These are phyloP conservation scores for Pseudomyrmex cubaensis DNA, from an alignment of 1,140 invertebrate species.

Conservation along the genomic window DNA sequence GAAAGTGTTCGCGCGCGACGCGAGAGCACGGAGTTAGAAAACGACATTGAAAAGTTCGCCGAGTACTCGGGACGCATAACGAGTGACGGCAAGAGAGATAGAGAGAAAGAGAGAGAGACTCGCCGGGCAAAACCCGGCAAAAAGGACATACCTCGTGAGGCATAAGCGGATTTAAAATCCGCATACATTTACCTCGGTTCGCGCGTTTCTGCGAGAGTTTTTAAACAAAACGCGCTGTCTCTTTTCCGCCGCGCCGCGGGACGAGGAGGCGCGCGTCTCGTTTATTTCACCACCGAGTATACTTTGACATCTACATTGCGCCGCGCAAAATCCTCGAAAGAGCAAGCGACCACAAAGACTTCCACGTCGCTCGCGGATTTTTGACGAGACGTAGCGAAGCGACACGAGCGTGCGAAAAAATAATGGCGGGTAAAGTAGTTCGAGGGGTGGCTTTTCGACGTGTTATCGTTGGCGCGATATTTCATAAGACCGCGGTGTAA, in stretches of 20 bases:
- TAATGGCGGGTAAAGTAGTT: conserved; percentile 30
- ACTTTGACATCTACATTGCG: conserved; percentile 33
- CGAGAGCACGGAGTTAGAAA: conserved; percentile 13
- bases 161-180: conserved; percentile 60
- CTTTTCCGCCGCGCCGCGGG: too few species aligned
- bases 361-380: conserved; percentile 36
- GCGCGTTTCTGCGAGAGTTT: conserved; percentile 36
- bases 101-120: background rate
- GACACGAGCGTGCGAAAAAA: conserved; percentile 2
- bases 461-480: conserved; percentile 47
- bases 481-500: conserved; percentile 32
- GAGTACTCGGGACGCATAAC: conserved; percentile 48
- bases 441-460: conserved; percentile 29
- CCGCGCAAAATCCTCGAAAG: conserved; percentile 14
- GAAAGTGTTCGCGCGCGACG: conserved; percentile 33
- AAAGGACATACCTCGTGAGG: conserved; percentile 45
- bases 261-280: background rate
- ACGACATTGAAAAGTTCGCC: conserved; percentile 54
- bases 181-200: conserved; percentile 49
- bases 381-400: conserved; percentile 31
- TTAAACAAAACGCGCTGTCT: conserved; percentile 37
- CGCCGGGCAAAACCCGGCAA: conserved; percentile 14
- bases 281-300: conserved; percentile 4
- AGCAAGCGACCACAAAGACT: conserved; percentile 27
- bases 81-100: conserved; percentile 1